Evolutionary conservation across 2,888 invertebrate species (phyloP).

Genomic region (Dolomedes plantarius): DNA sequence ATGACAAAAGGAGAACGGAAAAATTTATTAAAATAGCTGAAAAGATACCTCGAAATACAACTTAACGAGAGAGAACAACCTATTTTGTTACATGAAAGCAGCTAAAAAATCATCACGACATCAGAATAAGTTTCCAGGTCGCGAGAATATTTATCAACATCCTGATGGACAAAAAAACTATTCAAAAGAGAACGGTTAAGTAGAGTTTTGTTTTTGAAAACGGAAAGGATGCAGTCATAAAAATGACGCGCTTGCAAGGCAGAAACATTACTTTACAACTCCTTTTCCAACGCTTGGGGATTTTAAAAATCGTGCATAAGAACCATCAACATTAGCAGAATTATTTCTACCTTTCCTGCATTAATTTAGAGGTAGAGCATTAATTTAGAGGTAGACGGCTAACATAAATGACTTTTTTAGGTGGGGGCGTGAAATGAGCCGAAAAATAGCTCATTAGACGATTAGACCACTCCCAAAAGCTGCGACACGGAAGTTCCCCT

Average conservation of each 20-base stretch:
- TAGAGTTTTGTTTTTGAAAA: too few relatives aligned
- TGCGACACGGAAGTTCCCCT: background rate
- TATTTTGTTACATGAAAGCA: too few relatives aligned
- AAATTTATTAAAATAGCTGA: too few relatives aligned
- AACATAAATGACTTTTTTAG: background rate
- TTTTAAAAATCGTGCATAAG: background rate
- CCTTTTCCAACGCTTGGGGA: background rate
- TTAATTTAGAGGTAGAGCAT: background rate
- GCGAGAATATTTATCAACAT: too few relatives aligned
- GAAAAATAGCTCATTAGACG: constrained; percentile 6
- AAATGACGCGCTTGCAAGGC: background rate
- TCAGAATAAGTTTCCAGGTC: too few relatives aligned
- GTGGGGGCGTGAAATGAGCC: constrained; percentile 2
- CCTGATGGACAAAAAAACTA: too few relatives aligned
- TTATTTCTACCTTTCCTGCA: background rate
- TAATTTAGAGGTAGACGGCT: background rate
- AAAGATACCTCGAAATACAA: too few relatives aligned
- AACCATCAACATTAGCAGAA: background rate
- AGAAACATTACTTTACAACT: background rate
- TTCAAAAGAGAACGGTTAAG: too few relatives aligned
- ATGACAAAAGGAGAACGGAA: too few relatives aligned
- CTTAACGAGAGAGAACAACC: too few relatives aligned
- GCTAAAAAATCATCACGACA: too few relatives aligned
- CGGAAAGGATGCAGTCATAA: too few relatives aligned
- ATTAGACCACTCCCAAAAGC: background rate